Base-by-base conservation (phyloP, 2,888 invertebrate species). In the Apantesis nais region DNA sequence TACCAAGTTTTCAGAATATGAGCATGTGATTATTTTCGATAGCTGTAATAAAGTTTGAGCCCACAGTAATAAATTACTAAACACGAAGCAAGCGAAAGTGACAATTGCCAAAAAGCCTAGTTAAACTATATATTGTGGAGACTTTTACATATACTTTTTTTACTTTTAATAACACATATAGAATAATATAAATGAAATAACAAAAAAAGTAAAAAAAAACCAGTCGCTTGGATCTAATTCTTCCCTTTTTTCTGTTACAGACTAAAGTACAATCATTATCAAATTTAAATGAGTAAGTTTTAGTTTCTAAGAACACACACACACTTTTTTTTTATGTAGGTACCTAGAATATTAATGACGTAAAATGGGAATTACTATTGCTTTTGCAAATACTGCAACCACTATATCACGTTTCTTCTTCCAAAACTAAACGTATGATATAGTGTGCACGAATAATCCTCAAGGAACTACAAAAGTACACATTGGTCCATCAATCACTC, bases 401-500 rank as follows among this genome's bases (percentile, higher is more conserved):
- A n/a, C n/a, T n/a, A n/a, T n/a, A n/a, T n/a, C 52, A 55, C 12
- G 3, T 12, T 55, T 19, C n/a, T 11, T 4, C n/a, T 11, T 25
- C 14, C 12, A 55, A 25, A 25, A 55, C 55, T 52, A 25, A 52
- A 25, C 11, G 25, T 55, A 55, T 25, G 5, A 2, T 52, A 16
- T 58, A 58, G 16, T 58, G 29, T 58, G 25, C 58, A 29, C 29
- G 14, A 29, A 16, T 16, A 58, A 58, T 29, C 16, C 58, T 16
- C 58, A 29, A 58, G 58, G 58, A 58, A 58, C 34, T 61, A 61
- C 61, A 61, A 62, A 60, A 60, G 61, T n/a, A 22, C 37, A 44
- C 34, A 66, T 34, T 41, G 61, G 61, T 70, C 70, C 74, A 82
- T 81, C 75, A 76, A 81, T 81, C 80, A 82, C 74, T 69, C 71